These are phyloP conservation scores for Luscinia luscinia DNA, from an alignment of 2,797 vertebrate species.

Conservation along the genomic window DNA sequence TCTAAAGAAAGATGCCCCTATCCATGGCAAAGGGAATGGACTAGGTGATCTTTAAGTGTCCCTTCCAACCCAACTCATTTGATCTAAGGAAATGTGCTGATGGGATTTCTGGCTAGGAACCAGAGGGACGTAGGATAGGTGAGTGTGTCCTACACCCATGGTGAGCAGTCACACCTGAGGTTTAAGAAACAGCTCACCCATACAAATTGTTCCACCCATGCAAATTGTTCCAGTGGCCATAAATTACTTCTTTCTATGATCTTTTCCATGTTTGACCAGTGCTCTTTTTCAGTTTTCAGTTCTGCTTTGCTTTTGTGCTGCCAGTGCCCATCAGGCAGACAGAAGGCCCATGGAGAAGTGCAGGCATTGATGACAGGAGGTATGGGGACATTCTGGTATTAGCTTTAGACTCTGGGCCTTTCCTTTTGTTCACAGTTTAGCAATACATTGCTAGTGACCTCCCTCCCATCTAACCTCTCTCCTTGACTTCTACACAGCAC, in stretches of 20 bases:
- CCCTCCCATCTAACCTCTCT: not conserved
- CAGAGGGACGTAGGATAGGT: accelerated
- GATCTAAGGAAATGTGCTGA: not conserved
- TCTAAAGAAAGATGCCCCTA: not conserved
- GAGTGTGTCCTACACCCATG: not conserved
- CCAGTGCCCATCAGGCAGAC: not conserved
- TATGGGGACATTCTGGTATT: not conserved
- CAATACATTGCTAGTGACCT: not conserved
- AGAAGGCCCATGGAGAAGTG: not conserved
- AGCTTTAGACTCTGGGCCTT: not conserved
- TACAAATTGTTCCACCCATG: not conserved
- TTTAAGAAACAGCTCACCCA: not conserved
- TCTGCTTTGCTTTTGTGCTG: not conserved
- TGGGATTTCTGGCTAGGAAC: not conserved
- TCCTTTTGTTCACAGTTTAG: not conserved
- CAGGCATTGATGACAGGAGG: not conserved
- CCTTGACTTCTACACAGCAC: not conserved
- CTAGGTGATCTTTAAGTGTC: not conserved
- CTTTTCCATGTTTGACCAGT: not conserved
- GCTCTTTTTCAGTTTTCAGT: not conserved
- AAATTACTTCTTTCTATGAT: not conserved
- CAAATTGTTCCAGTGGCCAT: not conserved
- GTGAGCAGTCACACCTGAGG: not conserved
- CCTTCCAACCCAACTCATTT: not conserved
- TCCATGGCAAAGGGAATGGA: not conserved